A percentile compares a stretch with the other conserved stretches of the same genome.
Evolutionary conservation across 2,888 invertebrate species (phyloP).

Genomic region (Archips xylosteana): DNA sequence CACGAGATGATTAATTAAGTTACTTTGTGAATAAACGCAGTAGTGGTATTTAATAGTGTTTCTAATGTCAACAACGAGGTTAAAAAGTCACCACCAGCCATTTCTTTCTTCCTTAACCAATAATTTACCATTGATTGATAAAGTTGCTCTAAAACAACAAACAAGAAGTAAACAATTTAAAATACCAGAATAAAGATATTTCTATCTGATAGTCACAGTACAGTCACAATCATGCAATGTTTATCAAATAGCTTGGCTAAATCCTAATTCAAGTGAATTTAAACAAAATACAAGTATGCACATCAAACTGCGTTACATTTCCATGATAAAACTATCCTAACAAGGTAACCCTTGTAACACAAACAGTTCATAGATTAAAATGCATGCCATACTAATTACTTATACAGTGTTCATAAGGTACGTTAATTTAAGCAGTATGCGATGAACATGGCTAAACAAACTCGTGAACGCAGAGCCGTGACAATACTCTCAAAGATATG

Average conservation of each 20-base stretch:
- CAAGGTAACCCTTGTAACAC: slow-evolving; percentile 2
- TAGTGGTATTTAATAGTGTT: not conserved
- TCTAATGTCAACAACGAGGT: not conserved
- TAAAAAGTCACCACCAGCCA: no score
- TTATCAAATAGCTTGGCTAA: no score
- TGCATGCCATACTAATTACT: slow-evolving; percentile 61
- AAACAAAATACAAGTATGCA: not conserved
- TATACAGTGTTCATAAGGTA: slow-evolving; percentile 60
- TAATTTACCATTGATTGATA: no score
- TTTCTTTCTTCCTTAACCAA: no score
- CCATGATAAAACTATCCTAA: not conserved
- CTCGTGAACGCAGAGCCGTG: slow-evolving; percentile 59
- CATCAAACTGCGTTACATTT: not conserved
- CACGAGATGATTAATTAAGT: slow-evolving; percentile 11
- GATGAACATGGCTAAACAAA: slow-evolving; percentile 72
- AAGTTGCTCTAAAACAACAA: no score
- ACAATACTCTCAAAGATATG: slow-evolving; percentile 33
- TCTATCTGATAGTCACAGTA: no score
- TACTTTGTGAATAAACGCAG: not conserved
- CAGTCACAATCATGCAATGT: no score
- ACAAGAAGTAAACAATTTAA: no score
- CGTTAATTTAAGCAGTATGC: slow-evolving; percentile 65
- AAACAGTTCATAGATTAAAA: slow-evolving; percentile 42
- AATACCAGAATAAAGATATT: no score
- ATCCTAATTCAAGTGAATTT: not conserved